Percentiles rank a stretch among this genome's conserved stretches.
Evolutionary conservation across 2,888 invertebrate species (phyloP).

Genomic region (Meliscaeva auricollis): DNA sequence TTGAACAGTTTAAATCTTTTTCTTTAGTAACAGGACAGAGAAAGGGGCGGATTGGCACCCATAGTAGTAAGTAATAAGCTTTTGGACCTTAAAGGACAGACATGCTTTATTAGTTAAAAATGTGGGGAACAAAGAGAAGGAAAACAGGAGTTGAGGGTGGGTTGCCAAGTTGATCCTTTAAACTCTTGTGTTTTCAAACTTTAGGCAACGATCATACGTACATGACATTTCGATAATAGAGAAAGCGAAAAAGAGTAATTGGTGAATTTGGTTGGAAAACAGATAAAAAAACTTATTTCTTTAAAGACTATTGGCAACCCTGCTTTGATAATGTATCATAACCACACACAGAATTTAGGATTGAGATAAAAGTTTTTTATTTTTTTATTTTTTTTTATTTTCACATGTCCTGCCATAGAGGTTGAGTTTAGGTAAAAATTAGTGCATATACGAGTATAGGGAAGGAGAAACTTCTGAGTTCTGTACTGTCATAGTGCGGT

Average conservation of each 20-base stretch:
- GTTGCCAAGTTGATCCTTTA: not conserved
- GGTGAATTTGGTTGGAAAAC: too few species aligned
- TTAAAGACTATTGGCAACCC: not conserved
- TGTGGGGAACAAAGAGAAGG: not conserved
- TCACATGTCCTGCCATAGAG: not conserved
- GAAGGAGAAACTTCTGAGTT: conserved; percentile 15
- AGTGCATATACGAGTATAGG: too few species aligned
- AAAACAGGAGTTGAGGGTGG: not conserved
- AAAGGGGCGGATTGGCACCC: not conserved
- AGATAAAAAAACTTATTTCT: not conserved
- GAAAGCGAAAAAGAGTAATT: too few species aligned
- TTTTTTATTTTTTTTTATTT: not conserved
- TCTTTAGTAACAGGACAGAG: not conserved
- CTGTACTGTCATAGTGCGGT: conserved; percentile 7
- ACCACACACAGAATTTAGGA: conserved; percentile 32
- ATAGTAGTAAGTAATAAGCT: too few species aligned
- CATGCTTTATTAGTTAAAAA: too few species aligned
- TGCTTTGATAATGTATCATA: conserved; percentile 19
- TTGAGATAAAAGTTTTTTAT: conserved; percentile 17
- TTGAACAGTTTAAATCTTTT: conserved; percentile 27
- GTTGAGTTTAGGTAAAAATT: not conserved
- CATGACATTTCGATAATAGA: too few species aligned
- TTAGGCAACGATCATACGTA: too few species aligned
- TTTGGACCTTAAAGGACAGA: too few species aligned
- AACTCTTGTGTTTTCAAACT: too few species aligned